Evolutionary conservation across 2,797 vertebrate species (phyloP).

Genomic region (Myiotriccus ornatus): DNA sequence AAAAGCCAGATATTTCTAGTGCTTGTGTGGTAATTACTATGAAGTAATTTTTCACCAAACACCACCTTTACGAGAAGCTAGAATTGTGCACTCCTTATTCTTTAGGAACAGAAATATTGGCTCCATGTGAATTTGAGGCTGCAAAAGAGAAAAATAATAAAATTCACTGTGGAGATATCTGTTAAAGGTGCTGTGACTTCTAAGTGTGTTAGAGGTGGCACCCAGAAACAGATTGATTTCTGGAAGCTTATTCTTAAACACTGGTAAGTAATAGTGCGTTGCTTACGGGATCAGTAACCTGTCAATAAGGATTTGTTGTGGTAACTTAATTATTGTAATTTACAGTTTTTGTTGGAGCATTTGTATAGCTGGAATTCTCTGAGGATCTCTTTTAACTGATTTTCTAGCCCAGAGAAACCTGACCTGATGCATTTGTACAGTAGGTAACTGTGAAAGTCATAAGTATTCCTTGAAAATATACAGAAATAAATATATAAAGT

Average conservation of each 20-base stretch:
- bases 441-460: background rate
- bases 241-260: background rate
- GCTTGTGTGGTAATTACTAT: background rate
- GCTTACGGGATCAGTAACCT: background rate
- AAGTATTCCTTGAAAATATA: background rate
- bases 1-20: background rate
- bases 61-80: background rate
- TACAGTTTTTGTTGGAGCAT: background rate
- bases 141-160: background rate
- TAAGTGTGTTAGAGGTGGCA: background rate
- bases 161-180: background rate
- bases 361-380: background rate
- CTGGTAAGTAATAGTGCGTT: background rate
- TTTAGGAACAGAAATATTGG: background rate
- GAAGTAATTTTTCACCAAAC: background rate
- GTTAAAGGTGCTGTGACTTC: background rate
- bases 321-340: slow-evolving; percentile 3
- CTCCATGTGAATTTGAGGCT: rapidly evolving
- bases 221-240: background rate
- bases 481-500: background rate
- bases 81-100: background rate
- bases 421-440: background rate
- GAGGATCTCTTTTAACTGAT: background rate
- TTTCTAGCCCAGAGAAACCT: background rate
- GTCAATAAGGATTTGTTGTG: slow-evolving; percentile 13